A percentile compares a stretch with the other conserved stretches of the same genome.
Evolutionary conservation across 23 tunicate species (phyloP).

Genomic region (Diplosoma virens): DNA sequence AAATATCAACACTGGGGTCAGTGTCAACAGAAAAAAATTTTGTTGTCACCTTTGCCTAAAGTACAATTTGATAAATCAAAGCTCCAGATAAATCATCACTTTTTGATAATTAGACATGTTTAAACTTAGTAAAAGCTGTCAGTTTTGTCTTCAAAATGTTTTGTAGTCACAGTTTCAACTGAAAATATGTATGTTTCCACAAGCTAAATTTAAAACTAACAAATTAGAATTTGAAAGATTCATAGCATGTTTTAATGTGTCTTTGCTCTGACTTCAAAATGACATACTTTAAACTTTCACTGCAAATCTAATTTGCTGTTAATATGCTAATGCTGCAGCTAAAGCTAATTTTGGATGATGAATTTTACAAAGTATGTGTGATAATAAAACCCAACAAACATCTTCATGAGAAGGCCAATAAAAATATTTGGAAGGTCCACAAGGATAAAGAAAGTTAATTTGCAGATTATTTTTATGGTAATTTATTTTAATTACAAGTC

Average conservation of each 20-base stretch:
- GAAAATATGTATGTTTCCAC: no score
- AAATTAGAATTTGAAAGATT: constrained; percentile 1
- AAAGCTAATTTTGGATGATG: constrained; percentile 12
- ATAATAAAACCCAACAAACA: constrained; percentile 2
- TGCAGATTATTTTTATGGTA: not conserved
- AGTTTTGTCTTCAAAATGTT: no score
- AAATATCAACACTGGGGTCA: no score
- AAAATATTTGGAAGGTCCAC: constrained; percentile 22
- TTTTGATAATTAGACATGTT: no score
- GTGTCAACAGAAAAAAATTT: no score
- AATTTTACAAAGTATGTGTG: constrained; percentile 24
- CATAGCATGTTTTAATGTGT: constrained; percentile 8
- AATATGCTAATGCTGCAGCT: constrained; percentile 21
- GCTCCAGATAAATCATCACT: no score
- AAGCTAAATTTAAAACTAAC: no score
- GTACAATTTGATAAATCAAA: no score
- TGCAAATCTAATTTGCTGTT: no score
- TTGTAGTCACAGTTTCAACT: no score
- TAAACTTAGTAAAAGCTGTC: no score
- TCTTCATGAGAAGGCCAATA: constrained; percentile 33
- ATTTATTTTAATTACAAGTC: not conserved
- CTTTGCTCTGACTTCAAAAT: constrained; percentile 21
- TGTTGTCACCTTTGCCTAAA: no score
- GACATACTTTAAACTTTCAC: constrained; percentile 3
- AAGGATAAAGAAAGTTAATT: constrained; percentile 15